phyloP scores from a whole-genome alignment of 2,888 invertebrate species.

The Phasia obesa region DNA sequence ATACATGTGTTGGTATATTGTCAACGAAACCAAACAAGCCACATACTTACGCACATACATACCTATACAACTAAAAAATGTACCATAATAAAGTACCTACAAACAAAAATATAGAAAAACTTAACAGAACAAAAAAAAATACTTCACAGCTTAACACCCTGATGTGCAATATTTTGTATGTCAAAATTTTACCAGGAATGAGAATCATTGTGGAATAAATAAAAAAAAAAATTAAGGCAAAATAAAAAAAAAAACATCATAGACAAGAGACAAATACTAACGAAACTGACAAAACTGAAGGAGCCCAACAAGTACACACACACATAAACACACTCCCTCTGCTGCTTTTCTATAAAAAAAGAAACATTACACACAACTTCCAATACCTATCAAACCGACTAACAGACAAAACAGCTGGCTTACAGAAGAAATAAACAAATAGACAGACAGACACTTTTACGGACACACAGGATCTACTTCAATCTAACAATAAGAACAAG shows the following conservation, averaged over 20 bases:
- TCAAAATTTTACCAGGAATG: conserved; percentile 62
- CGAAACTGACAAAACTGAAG: conserved; percentile 69
- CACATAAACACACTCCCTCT: conserved; percentile 31
- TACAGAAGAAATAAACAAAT: conserved; percentile 37
- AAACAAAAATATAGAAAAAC: conserved; percentile 32
- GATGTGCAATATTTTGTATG: conserved; percentile 78
- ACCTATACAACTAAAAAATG: conserved; percentile 19
- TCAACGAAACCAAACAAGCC: neutral
- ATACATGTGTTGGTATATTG: too few relatives aligned
- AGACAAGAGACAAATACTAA: conserved; percentile 74
- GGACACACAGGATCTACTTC: conserved; percentile 41
- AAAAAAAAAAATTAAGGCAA: conserved; percentile 25
- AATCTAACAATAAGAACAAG: conserved; percentile 24
- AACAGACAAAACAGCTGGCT: conserved; percentile 54
- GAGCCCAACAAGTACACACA: conserved; percentile 56
- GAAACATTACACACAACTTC: conserved; percentile 11
- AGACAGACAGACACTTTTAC: conserved; percentile 32
- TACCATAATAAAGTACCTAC: conserved; percentile 35
- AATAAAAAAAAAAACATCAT: conserved; percentile 60
- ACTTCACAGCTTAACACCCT: conserved; percentile 81
- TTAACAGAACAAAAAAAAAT: conserved; percentile 70
- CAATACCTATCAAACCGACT: conserved; percentile 55
- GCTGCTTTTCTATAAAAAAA: conserved; percentile 2
- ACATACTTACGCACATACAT: neutral
- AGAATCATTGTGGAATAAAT: conserved; percentile 57